These are phyloP conservation scores for Oppia nitens DNA, from an alignment of 1,140 invertebrate species.

Conservation along the genomic window DNA sequence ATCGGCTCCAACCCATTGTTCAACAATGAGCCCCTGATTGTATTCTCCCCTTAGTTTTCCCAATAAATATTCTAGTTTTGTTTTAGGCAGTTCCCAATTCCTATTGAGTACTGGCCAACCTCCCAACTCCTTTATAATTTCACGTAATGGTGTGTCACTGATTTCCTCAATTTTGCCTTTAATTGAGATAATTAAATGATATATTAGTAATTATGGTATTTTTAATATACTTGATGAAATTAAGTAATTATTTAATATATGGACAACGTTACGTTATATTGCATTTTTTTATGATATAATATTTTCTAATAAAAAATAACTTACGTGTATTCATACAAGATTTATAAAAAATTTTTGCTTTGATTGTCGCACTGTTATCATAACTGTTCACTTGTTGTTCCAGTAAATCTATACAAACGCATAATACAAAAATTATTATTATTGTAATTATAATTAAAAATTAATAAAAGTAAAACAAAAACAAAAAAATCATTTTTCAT, in stretches of 20 bases:
- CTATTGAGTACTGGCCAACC: conserved; percentile 76
- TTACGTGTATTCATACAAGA: conserved; percentile 53
- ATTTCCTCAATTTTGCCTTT: conserved; percentile 25
- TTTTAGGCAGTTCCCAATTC: conserved; percentile 40
- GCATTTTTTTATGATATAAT: neutral
- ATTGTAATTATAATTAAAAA: neutral
- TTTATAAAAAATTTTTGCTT: conserved; percentile 55
- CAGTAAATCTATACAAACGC: conserved; percentile 25
- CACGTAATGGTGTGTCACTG: conserved; percentile 48
- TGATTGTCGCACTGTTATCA: conserved; percentile 26
- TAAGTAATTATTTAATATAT: too few relatives aligned
- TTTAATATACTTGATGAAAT: too few relatives aligned
- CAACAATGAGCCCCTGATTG: conserved; percentile 64
- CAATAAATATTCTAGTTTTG: conserved; percentile 26
- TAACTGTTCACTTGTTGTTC: conserved; percentile 24
- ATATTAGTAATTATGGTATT: too few relatives aligned
- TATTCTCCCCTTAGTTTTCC: conserved; percentile 49
- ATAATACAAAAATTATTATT: neutral
- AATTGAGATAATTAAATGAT: neutral
- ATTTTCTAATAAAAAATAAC: neutral
- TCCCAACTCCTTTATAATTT: conserved; percentile 52
- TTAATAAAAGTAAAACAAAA: neutral
- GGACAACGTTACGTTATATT: too few relatives aligned
- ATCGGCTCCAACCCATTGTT: conserved; percentile 69
- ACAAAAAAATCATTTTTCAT: too few relatives aligned